phyloP scores from a whole-genome alignment of 2,797 vertebrate species.

The Notolepis coatsorum region DNA sequence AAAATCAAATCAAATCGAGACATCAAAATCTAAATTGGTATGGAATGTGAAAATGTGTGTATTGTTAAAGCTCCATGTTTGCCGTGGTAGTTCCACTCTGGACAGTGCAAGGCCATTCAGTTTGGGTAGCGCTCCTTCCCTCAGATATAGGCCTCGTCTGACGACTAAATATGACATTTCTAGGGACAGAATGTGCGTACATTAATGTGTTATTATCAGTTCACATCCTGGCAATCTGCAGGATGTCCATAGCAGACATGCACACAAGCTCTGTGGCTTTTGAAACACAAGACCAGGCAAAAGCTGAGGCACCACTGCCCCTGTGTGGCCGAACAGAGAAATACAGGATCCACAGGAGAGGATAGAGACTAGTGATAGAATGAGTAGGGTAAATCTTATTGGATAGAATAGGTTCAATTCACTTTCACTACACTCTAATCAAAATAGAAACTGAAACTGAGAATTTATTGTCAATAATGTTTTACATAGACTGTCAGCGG shows the following conservation, averaged over 20 bases:
- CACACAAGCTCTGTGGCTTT: background rate
- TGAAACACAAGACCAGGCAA: background rate
- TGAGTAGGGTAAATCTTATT: too few species aligned
- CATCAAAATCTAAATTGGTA: too few species aligned
- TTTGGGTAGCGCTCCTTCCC: slow-evolving; percentile 26
- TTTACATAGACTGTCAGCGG: too few species aligned
- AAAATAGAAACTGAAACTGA: too few species aligned
- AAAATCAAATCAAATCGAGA: too few species aligned
- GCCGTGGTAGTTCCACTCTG: slow-evolving; percentile 10
- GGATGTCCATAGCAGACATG: slow-evolving; percentile 3
- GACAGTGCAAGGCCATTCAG: slow-evolving; percentile 6
- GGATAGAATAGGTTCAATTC: too few species aligned
- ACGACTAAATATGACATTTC: slow-evolving; percentile 26
- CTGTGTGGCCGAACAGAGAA: slow-evolving; percentile 51
- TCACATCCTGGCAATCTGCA: slow-evolving; percentile 20
- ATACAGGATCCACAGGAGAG: background rate
- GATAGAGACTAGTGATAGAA: too few species aligned
- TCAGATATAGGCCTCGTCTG: slow-evolving; percentile 21
- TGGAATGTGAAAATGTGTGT: too few species aligned
- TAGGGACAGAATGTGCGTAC: slow-evolving; percentile 6
- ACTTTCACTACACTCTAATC: too few species aligned
- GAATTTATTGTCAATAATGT: too few species aligned
- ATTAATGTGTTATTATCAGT: slow-evolving; percentile 29
- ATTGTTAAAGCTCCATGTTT: too few species aligned
- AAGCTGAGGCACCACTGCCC: slow-evolving; percentile 33